A percentile compares a stretch with the other conserved stretches of the same genome.
These are phyloP conservation scores for Hozukius guyotensis DNA, from an alignment of 2,797 vertebrate genomes.

Conservation along the genomic window DNA sequence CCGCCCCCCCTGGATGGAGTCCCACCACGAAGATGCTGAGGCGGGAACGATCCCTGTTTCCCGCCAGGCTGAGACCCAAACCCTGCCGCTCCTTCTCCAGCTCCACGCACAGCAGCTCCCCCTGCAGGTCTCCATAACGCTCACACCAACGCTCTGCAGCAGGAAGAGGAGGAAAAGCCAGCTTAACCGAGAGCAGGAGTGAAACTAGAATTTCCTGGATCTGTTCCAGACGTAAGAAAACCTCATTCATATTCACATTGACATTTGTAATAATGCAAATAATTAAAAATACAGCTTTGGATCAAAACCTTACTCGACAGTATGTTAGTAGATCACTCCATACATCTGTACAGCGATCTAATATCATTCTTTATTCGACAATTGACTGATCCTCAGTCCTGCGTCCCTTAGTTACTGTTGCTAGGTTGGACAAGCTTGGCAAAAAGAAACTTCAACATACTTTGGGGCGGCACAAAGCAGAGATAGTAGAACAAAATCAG, in stretches of 20 bases:
- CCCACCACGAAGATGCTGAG: slow-evolving; percentile 97
- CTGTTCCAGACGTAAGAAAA: not conserved
- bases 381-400: too few relatives aligned
- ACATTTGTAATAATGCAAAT: not conserved
- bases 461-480: too few relatives aligned
- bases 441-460: too few relatives aligned
- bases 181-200: not conserved
- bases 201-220: not conserved
- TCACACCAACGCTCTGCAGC: slow-evolving; percentile 91
- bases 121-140: slow-evolving; percentile 91
- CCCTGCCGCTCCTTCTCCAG: slow-evolving; percentile 94
- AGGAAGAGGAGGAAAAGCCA: not conserved
- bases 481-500: too few relatives aligned
- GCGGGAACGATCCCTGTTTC: slow-evolving; percentile 91
- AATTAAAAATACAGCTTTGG: not conserved
- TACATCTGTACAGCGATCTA: not conserved
- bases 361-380: not conserved
- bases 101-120: slow-evolving; percentile 92
- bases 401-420: too few relatives aligned
- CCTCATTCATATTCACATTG: not conserved
- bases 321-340: not conserved
- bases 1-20: slow-evolving; percentile 89
- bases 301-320: not conserved
- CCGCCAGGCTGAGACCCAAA: slow-evolving; percentile 94
- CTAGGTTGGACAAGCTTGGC: too few relatives aligned